Evolutionary conservation across 2,113 vertebrate genomes (phyloP).

Genomic region (Desmodus rotundus): DNA sequence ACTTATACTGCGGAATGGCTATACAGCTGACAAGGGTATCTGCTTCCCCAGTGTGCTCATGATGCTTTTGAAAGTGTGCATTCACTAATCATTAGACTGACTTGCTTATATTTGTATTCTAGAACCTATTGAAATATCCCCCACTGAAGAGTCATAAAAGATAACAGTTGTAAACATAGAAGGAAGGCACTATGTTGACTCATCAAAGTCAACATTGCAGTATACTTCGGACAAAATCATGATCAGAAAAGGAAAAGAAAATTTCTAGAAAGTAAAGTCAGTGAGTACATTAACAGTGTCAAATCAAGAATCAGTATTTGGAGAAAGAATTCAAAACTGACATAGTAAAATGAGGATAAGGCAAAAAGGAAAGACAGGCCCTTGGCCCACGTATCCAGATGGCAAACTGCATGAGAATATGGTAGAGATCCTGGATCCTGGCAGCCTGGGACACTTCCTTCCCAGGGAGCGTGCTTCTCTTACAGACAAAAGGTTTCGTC

Average conservation of each 20-base stretch:
- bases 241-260: background rate
- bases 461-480: background rate
- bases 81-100: background rate
- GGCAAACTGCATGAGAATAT: background rate
- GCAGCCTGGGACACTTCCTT: background rate
- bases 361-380: background rate
- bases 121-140: background rate
- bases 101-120: background rate
- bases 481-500: background rate
- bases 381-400: background rate
- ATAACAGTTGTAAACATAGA: background rate
- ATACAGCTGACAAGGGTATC: background rate
- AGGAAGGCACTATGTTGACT: background rate
- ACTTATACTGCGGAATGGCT: background rate
- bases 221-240: background rate
- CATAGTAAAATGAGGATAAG: background rate
- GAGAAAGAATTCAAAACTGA: background rate
- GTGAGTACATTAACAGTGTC: background rate
- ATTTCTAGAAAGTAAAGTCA: background rate
- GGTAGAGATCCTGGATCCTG: too few relatives aligned
- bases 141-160: background rate
- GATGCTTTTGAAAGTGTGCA: background rate
- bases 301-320: background rate
- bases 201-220: background rate
- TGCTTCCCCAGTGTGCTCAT: background rate